phyloP scores from a whole-genome alignment of 1,140 invertebrate genomes.

The Phenacoccus solenopsis region DNA sequence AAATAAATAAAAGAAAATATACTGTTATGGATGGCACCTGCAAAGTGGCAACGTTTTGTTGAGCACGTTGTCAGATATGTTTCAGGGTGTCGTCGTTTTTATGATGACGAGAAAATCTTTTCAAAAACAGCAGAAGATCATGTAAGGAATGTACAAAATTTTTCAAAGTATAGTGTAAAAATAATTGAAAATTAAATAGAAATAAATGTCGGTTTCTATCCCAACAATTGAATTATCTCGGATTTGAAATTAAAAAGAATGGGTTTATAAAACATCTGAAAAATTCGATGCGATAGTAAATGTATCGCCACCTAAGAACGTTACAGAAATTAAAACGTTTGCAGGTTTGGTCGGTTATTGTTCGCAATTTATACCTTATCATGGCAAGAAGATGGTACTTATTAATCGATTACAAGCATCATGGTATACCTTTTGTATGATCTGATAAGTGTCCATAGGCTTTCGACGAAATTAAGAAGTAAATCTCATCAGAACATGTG shows the following conservation, averaged over 20 bases:
- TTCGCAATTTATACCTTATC: slow-evolving; percentile 16
- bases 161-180: too few relatives aligned
- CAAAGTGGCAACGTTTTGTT: too few relatives aligned
- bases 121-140: too few relatives aligned
- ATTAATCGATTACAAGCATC: slow-evolving; percentile 13
- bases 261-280: slow-evolving; percentile 11
- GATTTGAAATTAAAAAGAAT: neutral
- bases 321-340: slow-evolving; percentile 25
- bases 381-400: neutral
- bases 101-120: too few relatives aligned
- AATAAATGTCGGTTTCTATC: slow-evolving; percentile 11
- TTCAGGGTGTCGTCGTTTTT: too few relatives aligned
- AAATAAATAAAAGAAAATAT: too few relatives aligned
- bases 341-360: slow-evolving; percentile 20
- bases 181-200: too few relatives aligned
- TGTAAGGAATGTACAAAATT: too few relatives aligned
- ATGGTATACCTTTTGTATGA: slow-evolving; percentile 12
- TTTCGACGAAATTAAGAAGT: slow-evolving; percentile 21
- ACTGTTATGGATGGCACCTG: too few relatives aligned
- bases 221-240: neutral
- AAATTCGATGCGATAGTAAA: slow-evolving; percentile 32
- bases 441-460: slow-evolving; percentile 19
- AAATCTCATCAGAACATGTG: slow-evolving; percentile 20
- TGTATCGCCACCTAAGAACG: slow-evolving; percentile 28
- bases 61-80: too few relatives aligned